Base-by-base conservation (phyloP, 2,113 vertebrate species). In the Bos javanicus region DNA sequence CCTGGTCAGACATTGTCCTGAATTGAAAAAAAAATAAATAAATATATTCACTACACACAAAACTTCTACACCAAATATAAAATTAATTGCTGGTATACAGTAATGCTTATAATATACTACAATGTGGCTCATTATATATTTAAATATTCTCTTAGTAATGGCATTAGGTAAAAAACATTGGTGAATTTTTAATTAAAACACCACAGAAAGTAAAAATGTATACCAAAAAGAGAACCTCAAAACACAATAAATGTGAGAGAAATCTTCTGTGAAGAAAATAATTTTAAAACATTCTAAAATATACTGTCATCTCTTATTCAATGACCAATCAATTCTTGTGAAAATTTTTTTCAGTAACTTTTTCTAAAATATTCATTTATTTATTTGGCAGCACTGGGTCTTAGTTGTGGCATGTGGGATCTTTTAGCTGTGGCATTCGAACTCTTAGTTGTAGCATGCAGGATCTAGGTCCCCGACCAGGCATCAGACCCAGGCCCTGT, bases 1-100 rank as follows among this genome's bases (percentile, higher is more conserved):
- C 52, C 36, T 74, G 5, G 36, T 84, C 96, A 96, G 98, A 98
- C 98, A 99, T 99, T 92, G 96, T 95, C 82, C 96, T 98, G 76
- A 96, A 91, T 43, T 5, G 64, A 94, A 11, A 78, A 10, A 83
- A 30, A 62, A 67, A 64, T 78, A 62, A 64, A 64, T 0, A 0
- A 2, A 86, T 81, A 0, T 6, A 94, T 81, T 83, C 85, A 96
- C 11, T 46, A 89, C 2, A 71, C 21, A 15, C 17, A 87, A 71
- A 93, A 64, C 43, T 84, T 64, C 46, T 64, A 85, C 10, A 33
- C 17, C 15, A 87, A 97, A 91, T 59, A 95, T 36, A 21, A 82
- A 89, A 78, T 56, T 93, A 50, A 87, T 26, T 91, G n/a, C 54
- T 93, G n/a, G 14, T 62, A 74, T 14, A 59, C 7, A 89, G 33